Evolutionary conservation across 2,888 invertebrate genomes (phyloP).

Genomic region (Pandemis cinnamomeana): DNA sequence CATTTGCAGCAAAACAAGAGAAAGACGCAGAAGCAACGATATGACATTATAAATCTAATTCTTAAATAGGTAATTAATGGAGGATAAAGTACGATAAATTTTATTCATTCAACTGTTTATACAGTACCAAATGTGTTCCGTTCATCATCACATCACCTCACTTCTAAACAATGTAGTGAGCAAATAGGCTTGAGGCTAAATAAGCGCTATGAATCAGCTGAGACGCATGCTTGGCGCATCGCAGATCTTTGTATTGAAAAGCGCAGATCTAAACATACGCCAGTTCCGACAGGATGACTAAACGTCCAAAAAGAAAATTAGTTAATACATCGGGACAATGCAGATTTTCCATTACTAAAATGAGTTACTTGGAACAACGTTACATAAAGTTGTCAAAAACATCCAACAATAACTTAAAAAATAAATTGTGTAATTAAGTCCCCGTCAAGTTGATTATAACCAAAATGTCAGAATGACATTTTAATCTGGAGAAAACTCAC

Average conservation of each 20-base stretch:
- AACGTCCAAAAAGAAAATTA: background rate
- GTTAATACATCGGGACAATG: background rate
- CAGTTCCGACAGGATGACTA: background rate
- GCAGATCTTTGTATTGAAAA: background rate
- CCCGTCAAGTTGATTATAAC: background rate
- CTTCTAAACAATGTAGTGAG: slow-evolving; percentile 55
- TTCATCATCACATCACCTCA: slow-evolving; percentile 34
- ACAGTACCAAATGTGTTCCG: slow-evolving; percentile 28
- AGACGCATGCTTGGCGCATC: slow-evolving; percentile 16
- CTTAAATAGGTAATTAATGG: background rate
- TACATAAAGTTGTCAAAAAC: background rate
- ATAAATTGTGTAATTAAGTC: background rate
- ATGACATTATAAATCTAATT: background rate
- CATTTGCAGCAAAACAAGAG: background rate
- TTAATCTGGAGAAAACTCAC: background rate
- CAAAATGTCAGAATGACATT: background rate
- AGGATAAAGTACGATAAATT: slow-evolving; percentile 11
- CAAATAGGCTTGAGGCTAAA: slow-evolving; percentile 60
- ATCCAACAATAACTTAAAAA: background rate
- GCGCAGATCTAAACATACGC: background rate
- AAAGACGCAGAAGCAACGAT: background rate
- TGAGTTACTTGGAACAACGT: background rate
- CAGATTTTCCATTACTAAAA: background rate
- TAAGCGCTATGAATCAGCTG: slow-evolving; percentile 60
- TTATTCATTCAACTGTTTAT: slow-evolving; percentile 31